Evolutionary conservation across 1,140 invertebrate species (phyloP).

Genomic region (Drosophila virilis): DNA sequence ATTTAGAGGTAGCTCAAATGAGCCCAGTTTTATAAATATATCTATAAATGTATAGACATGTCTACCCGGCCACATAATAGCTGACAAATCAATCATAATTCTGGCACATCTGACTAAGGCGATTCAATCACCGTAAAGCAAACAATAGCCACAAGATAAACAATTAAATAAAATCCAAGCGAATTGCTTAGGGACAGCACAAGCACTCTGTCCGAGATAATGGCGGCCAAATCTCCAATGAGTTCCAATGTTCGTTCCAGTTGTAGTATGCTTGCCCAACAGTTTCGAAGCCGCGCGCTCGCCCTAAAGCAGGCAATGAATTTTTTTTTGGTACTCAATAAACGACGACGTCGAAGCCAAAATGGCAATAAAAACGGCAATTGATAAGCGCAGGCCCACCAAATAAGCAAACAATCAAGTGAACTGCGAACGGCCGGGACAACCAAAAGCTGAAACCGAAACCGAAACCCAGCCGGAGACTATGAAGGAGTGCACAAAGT

Average conservation of each 20-base stretch:
- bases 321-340: conserved; percentile 68
- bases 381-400: conserved; percentile 74
- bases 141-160: conserved; percentile 71
- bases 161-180: conserved; percentile 61
- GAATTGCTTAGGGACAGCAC: conserved; percentile 26
- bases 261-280: conserved; percentile 40
- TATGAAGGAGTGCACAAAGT: conserved; percentile 37
- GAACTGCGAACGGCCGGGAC: conserved; percentile 32
- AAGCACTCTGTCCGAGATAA: conserved; percentile 23
- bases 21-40: neutral
- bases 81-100: conserved; percentile 59
- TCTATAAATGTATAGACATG: neutral
- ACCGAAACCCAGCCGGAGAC: conserved; percentile 26
- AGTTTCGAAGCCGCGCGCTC: conserved; percentile 46
- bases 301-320: conserved; percentile 66
- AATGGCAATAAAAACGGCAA: conserved; percentile 80
- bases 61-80: conserved; percentile 2
- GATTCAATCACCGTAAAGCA: conserved; percentile 56
- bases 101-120: conserved; percentile 36
- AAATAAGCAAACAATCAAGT: conserved; percentile 75
- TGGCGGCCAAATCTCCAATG: conserved; percentile 35
- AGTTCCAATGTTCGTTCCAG: neutral
- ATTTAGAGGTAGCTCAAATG: neutral
- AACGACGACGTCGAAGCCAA: conserved; percentile 55
- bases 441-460: conserved; percentile 22